These are phyloP conservation scores for Gasterosteus nipponicus DNA, from an alignment of 2,113 vertebrate species.

Conservation along the genomic window DNA sequence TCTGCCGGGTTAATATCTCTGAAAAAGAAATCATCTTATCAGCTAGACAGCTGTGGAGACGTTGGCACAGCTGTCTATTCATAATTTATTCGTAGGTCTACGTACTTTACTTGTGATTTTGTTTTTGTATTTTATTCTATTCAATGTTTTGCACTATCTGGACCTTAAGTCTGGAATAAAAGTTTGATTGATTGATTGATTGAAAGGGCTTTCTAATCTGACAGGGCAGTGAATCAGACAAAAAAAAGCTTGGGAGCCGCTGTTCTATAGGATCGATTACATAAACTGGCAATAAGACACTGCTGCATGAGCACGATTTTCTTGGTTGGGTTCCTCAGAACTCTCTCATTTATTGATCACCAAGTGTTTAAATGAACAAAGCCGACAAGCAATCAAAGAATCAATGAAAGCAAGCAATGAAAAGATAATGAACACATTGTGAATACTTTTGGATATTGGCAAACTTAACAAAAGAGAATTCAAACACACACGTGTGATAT, in stretches of 20 bases:
- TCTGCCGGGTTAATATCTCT: no score
- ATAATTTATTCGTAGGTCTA: no score
- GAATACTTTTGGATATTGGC: background rate
- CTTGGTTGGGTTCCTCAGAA: conserved; percentile 1
- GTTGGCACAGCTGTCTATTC: no score
- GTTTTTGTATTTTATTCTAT: no score
- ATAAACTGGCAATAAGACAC: conserved; percentile 7
- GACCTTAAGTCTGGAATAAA: no score
- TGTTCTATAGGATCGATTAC: background rate
- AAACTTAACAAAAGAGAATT: conserved; percentile 3
- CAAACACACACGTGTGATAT: background rate
- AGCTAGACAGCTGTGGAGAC: no score
- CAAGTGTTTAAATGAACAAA: conserved; percentile 16
- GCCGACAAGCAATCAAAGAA: background rate
- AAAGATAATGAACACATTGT: background rate
- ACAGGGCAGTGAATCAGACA: background rate
- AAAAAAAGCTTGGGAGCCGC: background rate
- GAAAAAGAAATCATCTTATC: no score
- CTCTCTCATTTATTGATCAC: conserved; percentile 5
- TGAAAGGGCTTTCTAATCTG: background rate
- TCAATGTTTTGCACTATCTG: no score
- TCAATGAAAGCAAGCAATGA: conserved; percentile 1
- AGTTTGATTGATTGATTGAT: background rate
- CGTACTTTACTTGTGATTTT: no score
- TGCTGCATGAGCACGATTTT: conserved; percentile 14